These are phyloP conservation scores for Agrotis ipsilon DNA, from an alignment of 2,888 invertebrate species.

Conservation along the genomic window DNA sequence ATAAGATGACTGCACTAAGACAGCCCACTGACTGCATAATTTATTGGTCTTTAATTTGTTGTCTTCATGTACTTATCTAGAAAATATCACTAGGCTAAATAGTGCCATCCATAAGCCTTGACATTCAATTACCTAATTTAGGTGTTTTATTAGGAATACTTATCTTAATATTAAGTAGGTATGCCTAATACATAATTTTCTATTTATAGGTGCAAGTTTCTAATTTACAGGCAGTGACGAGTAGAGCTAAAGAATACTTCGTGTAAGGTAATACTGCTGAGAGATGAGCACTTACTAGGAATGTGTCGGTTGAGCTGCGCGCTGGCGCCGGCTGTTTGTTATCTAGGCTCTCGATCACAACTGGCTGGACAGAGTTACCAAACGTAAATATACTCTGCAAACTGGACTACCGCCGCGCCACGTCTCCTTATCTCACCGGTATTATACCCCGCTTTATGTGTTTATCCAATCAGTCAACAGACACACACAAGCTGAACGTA, in stretches of 20 bases:
- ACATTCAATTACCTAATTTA: too few species aligned
- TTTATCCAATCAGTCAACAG: slow-evolving; percentile 16
- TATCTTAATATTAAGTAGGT: too few species aligned
- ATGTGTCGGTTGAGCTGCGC: not conserved
- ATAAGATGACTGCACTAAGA: too few species aligned
- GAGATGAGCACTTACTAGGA: slow-evolving; percentile 19
- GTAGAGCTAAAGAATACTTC: too few species aligned
- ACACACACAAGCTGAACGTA: slow-evolving; percentile 1
- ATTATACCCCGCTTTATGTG: slow-evolving; percentile 2
- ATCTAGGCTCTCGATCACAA: not conserved
- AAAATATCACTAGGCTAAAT: too few species aligned
- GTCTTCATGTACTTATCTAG: too few species aligned
- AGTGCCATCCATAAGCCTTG: too few species aligned
- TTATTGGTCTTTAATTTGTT: too few species aligned
- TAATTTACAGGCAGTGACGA: not conserved
- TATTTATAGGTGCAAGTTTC: not conserved
- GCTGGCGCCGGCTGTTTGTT: not conserved
- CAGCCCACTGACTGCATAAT: too few species aligned
- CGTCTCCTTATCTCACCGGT: slow-evolving; percentile 33
- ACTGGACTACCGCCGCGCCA: not conserved
- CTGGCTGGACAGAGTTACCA: not conserved
- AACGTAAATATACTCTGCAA: too few species aligned
- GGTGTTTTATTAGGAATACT: too few species aligned
- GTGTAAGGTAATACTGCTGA: not conserved
- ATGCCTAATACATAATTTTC: too few species aligned